A percentile compares a stretch with the other conserved stretches of the same genome.
Evolutionary conservation across 2,113 vertebrate species (phyloP).

Genomic region (Gobius niger): DNA sequence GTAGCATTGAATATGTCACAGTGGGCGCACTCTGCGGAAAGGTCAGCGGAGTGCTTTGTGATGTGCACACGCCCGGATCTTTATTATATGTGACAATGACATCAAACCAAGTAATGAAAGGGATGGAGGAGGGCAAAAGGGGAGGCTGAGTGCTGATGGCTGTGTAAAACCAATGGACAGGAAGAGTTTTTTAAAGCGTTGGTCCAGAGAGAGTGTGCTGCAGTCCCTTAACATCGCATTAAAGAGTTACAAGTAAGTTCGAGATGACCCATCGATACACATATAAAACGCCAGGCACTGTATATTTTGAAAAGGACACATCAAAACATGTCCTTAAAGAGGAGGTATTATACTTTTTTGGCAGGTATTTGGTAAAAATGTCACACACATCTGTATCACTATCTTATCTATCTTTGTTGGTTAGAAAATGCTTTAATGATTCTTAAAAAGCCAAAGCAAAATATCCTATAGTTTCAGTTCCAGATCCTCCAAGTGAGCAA

Average conservation of each 20-base stretch:
- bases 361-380: too few relatives aligned
- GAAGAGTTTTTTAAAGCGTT: neutral
- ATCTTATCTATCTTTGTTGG: too few relatives aligned
- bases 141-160: neutral
- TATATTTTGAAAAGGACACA: too few relatives aligned
- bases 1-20: slow-evolving; percentile 42
- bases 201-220: neutral
- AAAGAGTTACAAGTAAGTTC: neutral
- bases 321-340: too few relatives aligned
- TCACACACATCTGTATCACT: too few relatives aligned
- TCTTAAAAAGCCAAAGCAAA: too few relatives aligned
- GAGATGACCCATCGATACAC: too few relatives aligned
- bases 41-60: slow-evolving; percentile 34
- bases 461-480: too few relatives aligned
- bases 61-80: slow-evolving; percentile 45
- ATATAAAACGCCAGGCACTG: too few relatives aligned
- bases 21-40: slow-evolving; percentile 38
- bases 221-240: neutral
- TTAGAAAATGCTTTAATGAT: too few relatives aligned
- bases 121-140: slow-evolving; percentile 3
- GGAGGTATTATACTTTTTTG: too few relatives aligned
- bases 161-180: slow-evolving; percentile 7
- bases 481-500: too few relatives aligned
- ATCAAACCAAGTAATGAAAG: slow-evolving; percentile 35
- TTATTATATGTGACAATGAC: slow-evolving; percentile 46